Base-by-base conservation (phyloP, 2,797 vertebrate genomes). In the Oreonectes daqikongensis region DNA sequence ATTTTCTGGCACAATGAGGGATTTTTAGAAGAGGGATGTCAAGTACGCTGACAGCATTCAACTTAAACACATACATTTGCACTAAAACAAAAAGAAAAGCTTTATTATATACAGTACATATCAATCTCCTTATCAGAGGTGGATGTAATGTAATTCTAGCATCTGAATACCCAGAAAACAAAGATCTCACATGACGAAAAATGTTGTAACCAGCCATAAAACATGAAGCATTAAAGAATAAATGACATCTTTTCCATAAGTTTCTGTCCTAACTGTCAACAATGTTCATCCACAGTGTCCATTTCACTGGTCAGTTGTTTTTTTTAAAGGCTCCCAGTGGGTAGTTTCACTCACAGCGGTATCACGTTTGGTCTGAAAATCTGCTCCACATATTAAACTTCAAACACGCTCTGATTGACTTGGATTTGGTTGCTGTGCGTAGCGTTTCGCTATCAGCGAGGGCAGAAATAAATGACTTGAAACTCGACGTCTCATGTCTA, bases 321-420 rank as follows among this genome's bases (percentile, higher is more conserved):
- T 20, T n/a, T 20, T 22, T 20, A 9, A 57, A 1, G 9, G 4
- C 55, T 59, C 42, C 24, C 10, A 32, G 11, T 60, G 26, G 6
- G 40, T 60, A 10, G 26, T 15, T 38, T 24, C 52, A 57, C 12
- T 7, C 57, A 48, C 57, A 20, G 14, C 28, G 35, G 28, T 7
- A 30, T 42, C n/a, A 20, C 72, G 12, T 24, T 46, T 24, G 9
- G 40, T 30, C 26, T 28, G 24, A 30, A 30, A 59, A 8, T 24
- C 9, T 44, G 55, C 30, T 46, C 28, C 44, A 67, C 63, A 55
- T 75, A 42, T 68, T 57, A 57, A 32, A 75, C 18, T 44, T 60
- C 28, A 35, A 35, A 59, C 7, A 60, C 14, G 22, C 32, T 48
- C 40, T 68, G 44, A 48, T 75, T 24, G 20, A 40, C 52, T 35